Base-by-base conservation (phyloP, 64 coral and sea anemone species). In the Pocillopora verrucosa region DNA sequence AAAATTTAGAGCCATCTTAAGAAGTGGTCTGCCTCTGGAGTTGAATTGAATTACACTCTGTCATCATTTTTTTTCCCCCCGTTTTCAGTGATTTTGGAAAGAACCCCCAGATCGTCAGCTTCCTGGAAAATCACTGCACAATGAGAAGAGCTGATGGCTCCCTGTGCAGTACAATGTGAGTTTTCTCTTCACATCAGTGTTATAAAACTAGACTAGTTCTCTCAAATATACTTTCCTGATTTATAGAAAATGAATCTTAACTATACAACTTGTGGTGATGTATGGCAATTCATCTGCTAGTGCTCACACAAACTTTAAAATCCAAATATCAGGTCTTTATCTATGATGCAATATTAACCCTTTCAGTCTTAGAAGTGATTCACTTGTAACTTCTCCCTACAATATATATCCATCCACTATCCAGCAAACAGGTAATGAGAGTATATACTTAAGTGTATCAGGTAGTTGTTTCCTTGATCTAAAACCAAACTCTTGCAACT, bases 141-240 rank as follows among this genome's bases (percentile, higher is more conserved):
- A 93, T 99, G 97, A 95, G 97, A 81, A 79, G 94, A 62, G 97
- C 94, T 76, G 97, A 99, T 86, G 97, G 97, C 3, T 99, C 97
- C 13, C 79, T 95, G 11, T 98, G 96, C 72, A 93, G 82, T 25
- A 95, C 96, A 7, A 86, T 98, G 96, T 98, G 30, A 98, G 96
- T 98, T 20, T 69, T 69, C 41, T 51, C 41, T 51, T 51, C 41
- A 51, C 41, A 51, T 51, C 41, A 3, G 7, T 51, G 41, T 0
- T 7, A 7, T 51, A 51, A 4, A 51, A 51, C 7, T 51, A 7
- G 30, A 30, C 30, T 30, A 30, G 4, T 10, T 6, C 22, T 2
- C 38, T 45, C 17, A 77, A 38, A 12, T 77, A 4, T n/a, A 17
- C 22, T 36, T 9, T 30, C 5, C 34, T 16, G 34, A 26, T 25